Base-by-base conservation (phyloP, 1,140 invertebrate genomes). In the Drosophila bipectinata region DNA sequence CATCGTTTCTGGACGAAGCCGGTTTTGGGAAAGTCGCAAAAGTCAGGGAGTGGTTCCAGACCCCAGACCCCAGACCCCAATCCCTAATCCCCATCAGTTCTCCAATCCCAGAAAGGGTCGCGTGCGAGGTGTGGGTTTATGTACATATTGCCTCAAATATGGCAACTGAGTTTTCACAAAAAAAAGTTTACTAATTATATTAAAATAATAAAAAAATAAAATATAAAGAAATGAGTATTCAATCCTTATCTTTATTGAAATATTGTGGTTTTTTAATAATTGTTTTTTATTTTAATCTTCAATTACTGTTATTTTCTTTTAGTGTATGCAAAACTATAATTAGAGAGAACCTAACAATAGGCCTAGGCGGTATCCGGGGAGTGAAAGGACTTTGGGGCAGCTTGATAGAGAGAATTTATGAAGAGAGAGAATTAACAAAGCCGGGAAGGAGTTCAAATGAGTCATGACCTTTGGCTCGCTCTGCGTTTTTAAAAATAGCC, bases 31-130 rank as follows among this genome's bases (percentile, higher is more conserved):
- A 72, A 78, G 60, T 67, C 73, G 45, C 61, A 67, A 37, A 10
- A 74, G 77, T 76, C 41, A 75, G 77, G 82, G 81, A 87, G 81
- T 85, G 81, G 77, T 72, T 57, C 48, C 49, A 28, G 9, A 56
- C 21, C 63, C 45, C 49, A 28, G 9, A 56, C 21, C 63, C 45
- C 55, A 56, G 34, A 47, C 61, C 45, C 44, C 10, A 44, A 44
- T 44, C 41, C 41, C 41, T 10, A 41, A 41, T 5, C 39, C 39
- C 39, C 49, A 51, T 12, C 45, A 30, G 57, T 14, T 32, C 30
- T 55, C 47, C 21, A 44, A 24, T 24, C 37, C 55, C 52, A 34
- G 18, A 53, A 61, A 51, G 30, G 32, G 51, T 59, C 21, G 83
- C 73, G 77, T 64, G 62, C 66, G 62, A 80, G 80, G 61, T 83